phyloP scores from a whole-genome alignment of 2,113 vertebrate genomes.

The Apteryx owenii region DNA sequence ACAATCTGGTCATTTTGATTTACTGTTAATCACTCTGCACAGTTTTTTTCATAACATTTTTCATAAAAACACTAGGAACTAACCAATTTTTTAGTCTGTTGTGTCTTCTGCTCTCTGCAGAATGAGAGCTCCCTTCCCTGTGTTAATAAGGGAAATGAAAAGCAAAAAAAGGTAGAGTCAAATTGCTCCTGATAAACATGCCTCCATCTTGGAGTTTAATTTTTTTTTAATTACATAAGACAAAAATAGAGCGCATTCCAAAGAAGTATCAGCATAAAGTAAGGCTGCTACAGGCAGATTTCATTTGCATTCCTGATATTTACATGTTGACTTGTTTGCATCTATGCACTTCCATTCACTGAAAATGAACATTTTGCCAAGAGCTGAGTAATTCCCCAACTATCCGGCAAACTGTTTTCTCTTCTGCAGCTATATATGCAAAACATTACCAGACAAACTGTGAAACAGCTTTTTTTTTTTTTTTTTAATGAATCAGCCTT shows the following conservation, averaged over 20 bases:
- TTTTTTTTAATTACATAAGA: not conserved
- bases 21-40: not conserved
- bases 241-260: not conserved
- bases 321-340: not conserved
- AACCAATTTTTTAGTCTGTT: not conserved
- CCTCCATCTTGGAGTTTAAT: not conserved
- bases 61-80: not conserved
- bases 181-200: not conserved
- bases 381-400: not conserved
- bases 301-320: conserved; percentile 16
- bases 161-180: not conserved
- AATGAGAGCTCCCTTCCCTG: not conserved
- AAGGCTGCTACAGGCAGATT: not conserved
- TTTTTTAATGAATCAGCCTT: not conserved
- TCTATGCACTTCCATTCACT: not conserved
- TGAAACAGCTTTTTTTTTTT: not conserved
- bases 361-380: not conserved
- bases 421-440: not conserved
- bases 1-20: conserved; percentile 45
- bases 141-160: not conserved
- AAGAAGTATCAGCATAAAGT: not conserved
- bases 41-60: not conserved
- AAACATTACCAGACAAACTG: not conserved
- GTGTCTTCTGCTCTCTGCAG: not conserved
- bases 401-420: not conserved